These are phyloP conservation scores for Sphecodes monilicornis DNA, from an alignment of 2,888 invertebrate genomes.

Conservation along the genomic window DNA sequence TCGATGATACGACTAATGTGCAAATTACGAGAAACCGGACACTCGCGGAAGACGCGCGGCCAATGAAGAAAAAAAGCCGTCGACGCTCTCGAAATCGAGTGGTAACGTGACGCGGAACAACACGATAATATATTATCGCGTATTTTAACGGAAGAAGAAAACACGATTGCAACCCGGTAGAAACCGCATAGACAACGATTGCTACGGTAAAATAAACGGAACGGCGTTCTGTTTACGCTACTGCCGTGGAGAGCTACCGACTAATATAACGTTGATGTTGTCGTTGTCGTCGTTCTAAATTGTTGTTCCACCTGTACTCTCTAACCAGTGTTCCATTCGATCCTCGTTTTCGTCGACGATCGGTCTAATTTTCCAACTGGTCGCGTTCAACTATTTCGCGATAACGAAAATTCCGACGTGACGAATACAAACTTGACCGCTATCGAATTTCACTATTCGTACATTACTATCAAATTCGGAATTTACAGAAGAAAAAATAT, in stretches of 20 bases:
- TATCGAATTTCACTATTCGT: neutral
- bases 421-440: neutral
- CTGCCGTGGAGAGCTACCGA: constrained; percentile 1
- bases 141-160: constrained; percentile 1
- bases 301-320: constrained; percentile 4
- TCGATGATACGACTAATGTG: neutral
- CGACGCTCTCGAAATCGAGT: neutral
- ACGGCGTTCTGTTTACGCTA: constrained; percentile 17
- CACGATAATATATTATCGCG: constrained; percentile 8
- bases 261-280: neutral
- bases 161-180: neutral
- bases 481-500: neutral
- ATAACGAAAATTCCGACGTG: neutral
- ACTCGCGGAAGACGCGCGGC: neutral
- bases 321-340: neutral
- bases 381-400: neutral
- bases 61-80: neutral
- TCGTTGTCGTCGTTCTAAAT: constrained; percentile 1
- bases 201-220: constrained; percentile 18
- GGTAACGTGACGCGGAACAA: neutral
- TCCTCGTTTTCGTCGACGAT: neutral
- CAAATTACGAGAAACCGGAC: constrained; percentile 10
- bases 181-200: neutral
- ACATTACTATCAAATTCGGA: neutral
- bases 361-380: neutral